Evolutionary conservation across 2,797 vertebrate genomes (phyloP).

Genomic region (Coccyzus lansbergi): DNA sequence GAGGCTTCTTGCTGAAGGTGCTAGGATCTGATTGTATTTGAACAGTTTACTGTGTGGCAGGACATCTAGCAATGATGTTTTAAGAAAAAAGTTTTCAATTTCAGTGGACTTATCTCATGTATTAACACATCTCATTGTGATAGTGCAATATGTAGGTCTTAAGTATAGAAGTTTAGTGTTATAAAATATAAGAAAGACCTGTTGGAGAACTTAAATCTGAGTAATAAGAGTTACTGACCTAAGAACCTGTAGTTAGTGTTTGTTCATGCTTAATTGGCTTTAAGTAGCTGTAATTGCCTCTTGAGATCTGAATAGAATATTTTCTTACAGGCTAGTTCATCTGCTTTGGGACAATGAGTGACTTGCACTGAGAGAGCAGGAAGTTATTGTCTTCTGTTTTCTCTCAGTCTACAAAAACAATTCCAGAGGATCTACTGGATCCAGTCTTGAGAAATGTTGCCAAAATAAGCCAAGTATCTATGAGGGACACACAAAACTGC

Average conservation of each 20-base stretch:
- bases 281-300: conserved; percentile 30
- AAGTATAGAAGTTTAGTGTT: not conserved
- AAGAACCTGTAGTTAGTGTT: conserved; percentile 15
- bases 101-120: not conserved
- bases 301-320: conserved; percentile 3
- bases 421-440: not conserved
- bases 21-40: not conserved
- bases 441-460: not conserved
- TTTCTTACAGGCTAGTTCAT: not conserved
- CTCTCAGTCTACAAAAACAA: not conserved
- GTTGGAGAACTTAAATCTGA: conserved; percentile 49
- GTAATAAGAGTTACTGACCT: conserved; percentile 27
- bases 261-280: conserved; percentile 29
- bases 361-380: not conserved
- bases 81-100: not conserved
- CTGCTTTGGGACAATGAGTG: not conserved
- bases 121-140: too few species aligned
- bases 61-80: not conserved
- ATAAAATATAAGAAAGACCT: conserved; percentile 31
- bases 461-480: not conserved
- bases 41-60: not conserved
- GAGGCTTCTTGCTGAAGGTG: not conserved
- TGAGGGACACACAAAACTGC: not conserved
- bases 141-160: not conserved
- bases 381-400: conserved; percentile 17